Evolutionary conservation across 2,888 invertebrate species (phyloP), one percentile per base, ranked within the genome.

Genomic region (Subacronicta megacephala): DNA sequence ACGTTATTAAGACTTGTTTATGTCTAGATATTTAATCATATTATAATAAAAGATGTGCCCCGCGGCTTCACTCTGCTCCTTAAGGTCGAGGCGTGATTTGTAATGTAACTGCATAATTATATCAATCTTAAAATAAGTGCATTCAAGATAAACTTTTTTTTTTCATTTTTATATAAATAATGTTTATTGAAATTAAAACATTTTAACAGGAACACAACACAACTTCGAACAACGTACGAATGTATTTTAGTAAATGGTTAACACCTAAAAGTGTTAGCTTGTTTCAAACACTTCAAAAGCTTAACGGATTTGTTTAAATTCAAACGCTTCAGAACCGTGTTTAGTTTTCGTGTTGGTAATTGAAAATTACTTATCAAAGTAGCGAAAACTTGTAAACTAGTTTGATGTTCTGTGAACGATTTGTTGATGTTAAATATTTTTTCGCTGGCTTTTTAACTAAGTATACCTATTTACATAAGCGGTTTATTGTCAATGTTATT

Each of bases 261-360:
- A 58, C 37, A 18, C 29, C 29, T 45, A 20, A 58, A 52, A 50
- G 40, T 43, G 55, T 43, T 33, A 66, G 36, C 26, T 58, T 62
- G 66, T 62, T 58, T 59, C 44, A 57, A 66, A 62, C 66, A 38
- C 66, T 70, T 66, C 59, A 71, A 70, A 70, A 54, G 67, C 71
- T 71, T 67, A 56, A 37, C 46, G 52, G 66, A 62, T 70, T 70
- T 66, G 43, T 33, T 38, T 70, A 41, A 66, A 62, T 43, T 43
- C 41, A 31, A 53, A 37, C 45, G 56, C 45, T 26, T 26, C 26
- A 26, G 42, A 47, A 33, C 18, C 36, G 44, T 43, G 38, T 47
- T 51, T 41, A 44, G 46, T 42, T 42, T 46, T 41, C 18, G 35
- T 33, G 29, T 20, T 3, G 16, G 17, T 29, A 15, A 37, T 37